Base-by-base conservation (phyloP, 2,797 vertebrate species). In the Peromyscus nudipes region DNA sequence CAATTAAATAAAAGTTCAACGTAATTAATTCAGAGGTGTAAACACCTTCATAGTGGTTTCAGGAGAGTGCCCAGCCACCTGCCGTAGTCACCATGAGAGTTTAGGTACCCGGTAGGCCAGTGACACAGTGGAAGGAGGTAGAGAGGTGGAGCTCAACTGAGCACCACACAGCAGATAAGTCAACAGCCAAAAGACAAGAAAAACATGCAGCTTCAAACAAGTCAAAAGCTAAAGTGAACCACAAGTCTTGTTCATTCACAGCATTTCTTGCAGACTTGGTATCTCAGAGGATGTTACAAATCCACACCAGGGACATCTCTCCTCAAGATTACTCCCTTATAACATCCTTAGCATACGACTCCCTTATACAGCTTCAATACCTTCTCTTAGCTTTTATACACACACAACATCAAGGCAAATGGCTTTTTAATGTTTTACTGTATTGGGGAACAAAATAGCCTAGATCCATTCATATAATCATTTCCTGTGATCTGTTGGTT, bases 251-350 rank as follows among this genome's bases (percentile, higher is more conserved):
- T 96, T 90, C 73, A 55, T 90, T 89, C 60, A 57, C 0, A 71
- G 65, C 34, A 79, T 69, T 89, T 90, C 77, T 27, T 77, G 3
- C 31, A 57, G 25, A 86, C 89, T 64, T 64, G 62, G 55, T 75
- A 73, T 95, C 93, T 76, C 82, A 14, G 43, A 87, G 23, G 88
- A 90, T 77, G 96, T 96, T 88, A 94, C 34, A 80, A 97, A 96
- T 57, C 34, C 40, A 34, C 75, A 43, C 52, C 64, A 40, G 46
- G 57, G 23, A 73, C 21, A 95, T 40, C 19, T 46, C 83, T 16
- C 49, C 37, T 34, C 16, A 31, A 83, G 81, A 88, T 84, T 91
- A 96, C 21, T 40, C 40, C 40, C 40, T 40, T 40, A 40, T 40
- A 40, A 40, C 40, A 40, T 40, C 40, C 40, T 40, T 91, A 93